Evolutionary conservation across 1,140 invertebrate genomes (phyloP).

Genomic region (Hermatobates lingyangjiaoensis): DNA sequence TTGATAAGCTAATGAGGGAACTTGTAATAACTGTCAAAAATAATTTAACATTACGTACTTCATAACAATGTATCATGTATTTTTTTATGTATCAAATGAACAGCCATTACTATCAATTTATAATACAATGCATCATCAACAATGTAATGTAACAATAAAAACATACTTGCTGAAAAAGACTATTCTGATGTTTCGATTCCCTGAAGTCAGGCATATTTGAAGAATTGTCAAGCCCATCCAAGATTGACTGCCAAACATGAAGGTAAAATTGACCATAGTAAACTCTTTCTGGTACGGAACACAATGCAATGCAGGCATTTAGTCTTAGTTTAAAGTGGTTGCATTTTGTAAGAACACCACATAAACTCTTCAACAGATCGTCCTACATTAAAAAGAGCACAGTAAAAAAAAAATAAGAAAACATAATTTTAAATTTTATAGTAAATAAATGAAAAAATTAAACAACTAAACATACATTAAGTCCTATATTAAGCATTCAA

Average conservation of each 20-base stretch:
- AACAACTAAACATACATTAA: not conserved
- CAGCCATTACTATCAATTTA: too few relatives aligned
- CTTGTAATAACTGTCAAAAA: too few relatives aligned
- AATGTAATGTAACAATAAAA: too few relatives aligned
- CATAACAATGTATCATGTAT: too few relatives aligned
- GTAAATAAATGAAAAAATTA: not conserved
- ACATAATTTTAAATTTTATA: not conserved
- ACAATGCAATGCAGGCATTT: constrained; percentile 12
- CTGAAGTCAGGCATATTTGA: constrained; percentile 14
- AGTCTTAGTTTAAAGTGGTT: constrained; percentile 13
- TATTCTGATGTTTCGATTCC: constrained; percentile 13
- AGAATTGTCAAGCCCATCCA: constrained; percentile 15
- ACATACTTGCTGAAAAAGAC: constrained; percentile 1
- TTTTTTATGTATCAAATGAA: too few relatives aligned
- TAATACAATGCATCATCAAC: too few relatives aligned
- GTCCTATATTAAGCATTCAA: not conserved
- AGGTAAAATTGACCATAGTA: constrained; percentile 5
- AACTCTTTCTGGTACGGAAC: constrained; percentile 2
- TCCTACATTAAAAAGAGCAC: constrained; percentile 1
- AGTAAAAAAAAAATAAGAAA: not conserved
- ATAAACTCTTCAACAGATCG: constrained; percentile 4
- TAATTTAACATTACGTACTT: too few relatives aligned
- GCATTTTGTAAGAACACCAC: constrained; percentile 10
- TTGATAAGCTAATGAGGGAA: too few relatives aligned
- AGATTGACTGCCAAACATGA: constrained; percentile 7